Base-by-base conservation (phyloP, 2,113 vertebrate species). In the Gymnogyps californianus region DNA sequence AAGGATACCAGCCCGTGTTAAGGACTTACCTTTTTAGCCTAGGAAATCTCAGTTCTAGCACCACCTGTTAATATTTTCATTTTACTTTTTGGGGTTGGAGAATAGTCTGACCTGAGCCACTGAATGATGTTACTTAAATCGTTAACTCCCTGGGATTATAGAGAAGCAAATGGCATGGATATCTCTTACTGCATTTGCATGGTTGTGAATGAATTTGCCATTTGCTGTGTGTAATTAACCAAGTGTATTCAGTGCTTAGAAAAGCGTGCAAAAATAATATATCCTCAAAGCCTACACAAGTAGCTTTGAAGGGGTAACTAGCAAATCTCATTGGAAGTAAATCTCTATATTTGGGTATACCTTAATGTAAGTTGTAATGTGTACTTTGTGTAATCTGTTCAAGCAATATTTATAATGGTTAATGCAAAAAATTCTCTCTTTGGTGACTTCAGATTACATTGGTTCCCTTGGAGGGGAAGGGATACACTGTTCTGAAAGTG, bases 141-240 rank as follows among this genome's bases (percentile, higher is more conserved):
- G 21, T 59, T 77, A 74, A 26, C 26, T 65, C 69, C 40, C 5
- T 51, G 46, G 52, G 67, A 71, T 67, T 78, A 51, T 38, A 59
- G 94, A 84, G 90, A 34, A 65, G 54, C 57, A 92, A 89, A 81
- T 66, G 82, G 52, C 28, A 29, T 1, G 2, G 32, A 34, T 71
- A 16, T 26, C 44, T 92, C n/a, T 65, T 71, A 28, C 85, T 90
- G 87, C 81, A 26, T 82, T 95, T 90, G 90, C 71, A 79, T 88
- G 90, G n/a, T 59, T 79, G 59, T 83, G 92, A 92, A 66, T 87
- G 59, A 96, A 44, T 93, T 76, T 64, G 69, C 94, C 83, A 57
- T 91, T 96, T 81, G 91, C 83, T 59, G 47, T 28, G 11, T 90
- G 77, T 93, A 36, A 96, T 83, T 95, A 96, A 90, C 61, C 47